Evolutionary conservation across 2,113 vertebrate species (phyloP).

Genomic region (Phalacrocorax pelagicus): DNA sequence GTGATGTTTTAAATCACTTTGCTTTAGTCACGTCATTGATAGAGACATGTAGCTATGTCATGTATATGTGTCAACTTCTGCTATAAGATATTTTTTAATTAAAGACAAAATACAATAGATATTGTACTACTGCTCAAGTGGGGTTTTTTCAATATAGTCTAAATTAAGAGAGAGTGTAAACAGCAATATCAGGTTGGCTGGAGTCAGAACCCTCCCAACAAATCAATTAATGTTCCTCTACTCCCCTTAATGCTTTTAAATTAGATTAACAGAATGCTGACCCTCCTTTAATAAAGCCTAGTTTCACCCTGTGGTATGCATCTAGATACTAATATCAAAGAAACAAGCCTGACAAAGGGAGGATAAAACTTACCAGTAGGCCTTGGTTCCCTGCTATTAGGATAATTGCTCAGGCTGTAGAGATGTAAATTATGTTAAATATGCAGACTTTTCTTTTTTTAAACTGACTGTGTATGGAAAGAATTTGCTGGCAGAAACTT

Average conservation of each 20-base stretch:
- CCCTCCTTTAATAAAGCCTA: slow-evolving; percentile 53
- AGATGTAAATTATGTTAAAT: slow-evolving; percentile 58
- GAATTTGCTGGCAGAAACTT: slow-evolving; percentile 8
- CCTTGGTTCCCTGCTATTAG: slow-evolving; percentile 50
- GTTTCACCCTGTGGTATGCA: slow-evolving; percentile 17
- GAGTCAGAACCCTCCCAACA: slow-evolving; percentile 40
- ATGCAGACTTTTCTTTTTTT: not conserved
- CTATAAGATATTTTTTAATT: not conserved
- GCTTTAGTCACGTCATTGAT: not conserved
- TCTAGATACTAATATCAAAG: slow-evolving; percentile 66
- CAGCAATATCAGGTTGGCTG: slow-evolving; percentile 7
- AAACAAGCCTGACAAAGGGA: slow-evolving; percentile 54
- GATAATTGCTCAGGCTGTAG: slow-evolving; percentile 40
- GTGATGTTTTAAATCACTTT: not conserved
- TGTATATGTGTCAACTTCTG: not conserved
- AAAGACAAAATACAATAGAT: not conserved
- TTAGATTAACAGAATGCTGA: slow-evolving; percentile 59
- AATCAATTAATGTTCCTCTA: slow-evolving; percentile 56
- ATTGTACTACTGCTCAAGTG: not conserved
- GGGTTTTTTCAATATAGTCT: not conserved
- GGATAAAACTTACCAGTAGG: slow-evolving; percentile 47
- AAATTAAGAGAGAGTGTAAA: not conserved
- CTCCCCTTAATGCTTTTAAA: slow-evolving; percentile 60
- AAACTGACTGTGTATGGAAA: not conserved
- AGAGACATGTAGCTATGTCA: not conserved